phyloP scores from a whole-genome alignment of 2,797 vertebrate genomes.

The Muscicapa striata region DNA sequence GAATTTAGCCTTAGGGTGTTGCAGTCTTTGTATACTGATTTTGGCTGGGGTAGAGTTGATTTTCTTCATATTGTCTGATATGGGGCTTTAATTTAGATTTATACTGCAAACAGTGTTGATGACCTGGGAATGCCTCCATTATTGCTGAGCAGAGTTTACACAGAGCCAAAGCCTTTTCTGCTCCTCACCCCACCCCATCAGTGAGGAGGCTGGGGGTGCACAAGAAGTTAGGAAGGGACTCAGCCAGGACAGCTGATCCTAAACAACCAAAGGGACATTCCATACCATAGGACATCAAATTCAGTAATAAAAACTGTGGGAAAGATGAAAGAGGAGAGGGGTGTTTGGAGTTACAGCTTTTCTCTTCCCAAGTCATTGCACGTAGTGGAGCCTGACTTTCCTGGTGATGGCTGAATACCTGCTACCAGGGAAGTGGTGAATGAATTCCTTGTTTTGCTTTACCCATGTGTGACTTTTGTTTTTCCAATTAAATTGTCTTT shows the following conservation, averaged over 20 bases:
- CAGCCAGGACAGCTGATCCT: neutral
- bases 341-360: neutral
- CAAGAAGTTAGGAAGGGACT: neutral
- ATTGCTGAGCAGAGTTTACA: neutral
- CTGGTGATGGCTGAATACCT: neutral
- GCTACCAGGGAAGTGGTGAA: neutral
- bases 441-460: neutral
- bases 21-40: neutral
- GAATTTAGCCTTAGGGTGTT: neutral
- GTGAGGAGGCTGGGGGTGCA: fast-evolving
- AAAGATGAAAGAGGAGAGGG: neutral
- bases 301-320: fast-evolving
- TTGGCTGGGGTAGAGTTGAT: neutral
- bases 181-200: neutral
- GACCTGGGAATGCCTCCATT: neutral
- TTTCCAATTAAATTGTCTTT: neutral
- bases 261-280: neutral
- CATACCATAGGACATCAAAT: neutral
- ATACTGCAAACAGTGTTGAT: neutral
- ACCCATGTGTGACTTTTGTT: neutral
- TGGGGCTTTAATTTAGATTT: neutral
- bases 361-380: fast-evolving
- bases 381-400: neutral
- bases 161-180: neutral
- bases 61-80: neutral